A percentile compares a stretch with the other conserved stretches of the same genome.
These are phyloP conservation scores for Agrilus planipennis DNA, from an alignment of 1,140 invertebrate species.

Conservation along the genomic window DNA sequence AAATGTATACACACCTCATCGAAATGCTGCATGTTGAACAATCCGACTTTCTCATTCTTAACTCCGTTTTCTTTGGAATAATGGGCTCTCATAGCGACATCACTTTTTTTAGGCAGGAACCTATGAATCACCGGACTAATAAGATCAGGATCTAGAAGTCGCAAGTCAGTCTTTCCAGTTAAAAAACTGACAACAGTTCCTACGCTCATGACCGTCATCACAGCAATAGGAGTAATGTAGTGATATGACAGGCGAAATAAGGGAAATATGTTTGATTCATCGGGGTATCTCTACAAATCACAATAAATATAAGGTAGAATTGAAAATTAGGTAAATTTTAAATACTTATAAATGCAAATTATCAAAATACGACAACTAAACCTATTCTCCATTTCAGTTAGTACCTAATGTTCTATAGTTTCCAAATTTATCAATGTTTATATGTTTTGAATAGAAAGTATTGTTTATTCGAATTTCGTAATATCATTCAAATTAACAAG, in stretches of 20 bases:
- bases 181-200: constrained; percentile 53
- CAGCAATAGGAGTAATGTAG: constrained; percentile 63
- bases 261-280: constrained; percentile 47
- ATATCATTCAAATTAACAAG: too few species aligned
- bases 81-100: too few species aligned
- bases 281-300: constrained; percentile 24
- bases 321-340: background rate
- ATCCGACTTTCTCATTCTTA: too few species aligned
- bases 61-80: too few species aligned
- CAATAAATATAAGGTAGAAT: constrained; percentile 1
- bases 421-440: too few species aligned
- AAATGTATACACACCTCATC: too few species aligned
- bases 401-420: too few species aligned
- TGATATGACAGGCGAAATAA: constrained; percentile 60
- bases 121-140: constrained; percentile 48
- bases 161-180: constrained; percentile 48
- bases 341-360: background rate
- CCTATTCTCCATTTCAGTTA: too few species aligned
- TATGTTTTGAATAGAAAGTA: too few species aligned
- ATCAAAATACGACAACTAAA: too few species aligned
- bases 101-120: constrained; percentile 26
- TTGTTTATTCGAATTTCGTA: too few species aligned
- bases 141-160: constrained; percentile 44
- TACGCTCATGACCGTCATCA: constrained; percentile 46
- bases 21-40: too few species aligned